Conservation (phyloP, 2,797 vertebrate genomes). For the Aulostomus chinensis region DNA sequence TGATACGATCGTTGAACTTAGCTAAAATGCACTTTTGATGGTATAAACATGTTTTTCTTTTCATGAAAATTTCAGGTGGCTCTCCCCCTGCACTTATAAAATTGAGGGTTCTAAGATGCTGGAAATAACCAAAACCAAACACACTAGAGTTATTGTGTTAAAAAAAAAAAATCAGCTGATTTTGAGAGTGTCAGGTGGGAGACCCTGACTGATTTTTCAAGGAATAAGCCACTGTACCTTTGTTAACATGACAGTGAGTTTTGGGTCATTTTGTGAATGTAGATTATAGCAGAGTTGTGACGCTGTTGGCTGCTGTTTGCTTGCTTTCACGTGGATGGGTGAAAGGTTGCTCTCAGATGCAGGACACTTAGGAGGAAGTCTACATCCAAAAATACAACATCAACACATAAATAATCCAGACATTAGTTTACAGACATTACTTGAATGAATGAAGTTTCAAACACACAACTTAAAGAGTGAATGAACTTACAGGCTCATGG, state of each 20-base stretch:
- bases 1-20: no score
- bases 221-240: slow-evolving; percentile 55
- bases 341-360: slow-evolving; percentile 37
- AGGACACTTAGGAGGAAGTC: slow-evolving; percentile 69
- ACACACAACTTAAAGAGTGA: slow-evolving; percentile 6
- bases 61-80: no score
- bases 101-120: no score
- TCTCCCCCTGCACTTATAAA: no score
- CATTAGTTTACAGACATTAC: background rate
- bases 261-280: slow-evolving; percentile 64
- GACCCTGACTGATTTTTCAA: background rate
- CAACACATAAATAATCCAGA: slow-evolving; percentile 1
- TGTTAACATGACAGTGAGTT: slow-evolving; percentile 76
- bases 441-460: background rate
- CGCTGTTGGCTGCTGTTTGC: slow-evolving; percentile 17
- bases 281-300: slow-evolving; percentile 72
- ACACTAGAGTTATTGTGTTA: no score
- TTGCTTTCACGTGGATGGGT: slow-evolving; percentile 43
- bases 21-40: no score
- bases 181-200: background rate
- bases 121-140: no score
- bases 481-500: slow-evolving; percentile 70
- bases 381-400: slow-evolving; percentile 32
- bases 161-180: slow-evolving; percentile 7
- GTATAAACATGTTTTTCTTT: no score